These are phyloP conservation scores for Autographa gamma DNA, from an alignment of 2,888 invertebrate genomes.

Conservation along the genomic window DNA sequence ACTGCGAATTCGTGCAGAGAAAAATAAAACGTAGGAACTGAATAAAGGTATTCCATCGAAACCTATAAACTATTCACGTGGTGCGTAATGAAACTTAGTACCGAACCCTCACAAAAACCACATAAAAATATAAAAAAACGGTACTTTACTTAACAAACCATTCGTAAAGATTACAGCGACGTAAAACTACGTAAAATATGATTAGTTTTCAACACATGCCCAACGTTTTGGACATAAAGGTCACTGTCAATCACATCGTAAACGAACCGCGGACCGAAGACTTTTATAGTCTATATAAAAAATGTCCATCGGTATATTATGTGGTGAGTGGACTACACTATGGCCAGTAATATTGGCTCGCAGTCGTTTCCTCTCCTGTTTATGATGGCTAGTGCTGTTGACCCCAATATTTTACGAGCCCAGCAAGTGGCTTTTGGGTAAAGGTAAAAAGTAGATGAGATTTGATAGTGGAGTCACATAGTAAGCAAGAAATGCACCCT, in stretches of 20 bases:
- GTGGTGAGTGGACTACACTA: constrained; percentile 37
- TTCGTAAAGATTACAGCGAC: constrained; percentile 32
- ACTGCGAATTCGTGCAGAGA: not conserved
- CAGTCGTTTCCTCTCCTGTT: constrained; percentile 36
- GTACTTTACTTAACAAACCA: constrained; percentile 46
- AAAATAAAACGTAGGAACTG: not conserved
- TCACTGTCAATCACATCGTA: constrained; percentile 73
- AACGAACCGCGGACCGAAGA: constrained; percentile 39
- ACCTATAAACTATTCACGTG: not conserved
- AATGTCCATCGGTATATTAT: constrained; percentile 52
- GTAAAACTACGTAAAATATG: constrained; percentile 37
- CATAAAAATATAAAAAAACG: constrained; percentile 5
- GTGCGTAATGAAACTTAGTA: not conserved
- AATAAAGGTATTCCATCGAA: not conserved
- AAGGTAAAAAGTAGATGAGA: constrained; percentile 23
- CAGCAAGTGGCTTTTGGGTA: constrained; percentile 34
- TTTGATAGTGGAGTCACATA: constrained; percentile 12
- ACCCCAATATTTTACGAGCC: constrained; percentile 44
- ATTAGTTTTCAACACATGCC: constrained; percentile 46
- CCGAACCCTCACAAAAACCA: not conserved
- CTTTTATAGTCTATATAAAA: constrained; percentile 61
- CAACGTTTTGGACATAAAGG: constrained; percentile 48
- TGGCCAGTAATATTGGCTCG: constrained; percentile 30
- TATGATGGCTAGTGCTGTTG: constrained; percentile 46
- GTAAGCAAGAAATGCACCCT: not conserved